Evolutionary conservation across 23 tunicate genomes (phyloP), one percentile per base, ranked within the genome.

Genomic region (Halocynthia roretzi): DNA sequence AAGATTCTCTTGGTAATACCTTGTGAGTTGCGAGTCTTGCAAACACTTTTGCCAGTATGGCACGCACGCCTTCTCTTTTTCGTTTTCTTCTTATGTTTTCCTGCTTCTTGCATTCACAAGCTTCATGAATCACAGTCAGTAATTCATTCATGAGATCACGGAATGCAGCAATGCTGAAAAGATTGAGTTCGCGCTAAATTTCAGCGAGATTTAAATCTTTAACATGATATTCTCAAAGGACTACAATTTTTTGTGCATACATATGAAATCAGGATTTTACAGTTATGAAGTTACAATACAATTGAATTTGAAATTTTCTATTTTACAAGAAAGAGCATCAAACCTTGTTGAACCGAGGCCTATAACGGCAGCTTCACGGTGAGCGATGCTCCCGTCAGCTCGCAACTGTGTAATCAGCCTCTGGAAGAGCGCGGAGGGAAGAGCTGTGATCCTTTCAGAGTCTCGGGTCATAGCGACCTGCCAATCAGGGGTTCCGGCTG

Each of bases 401-500:
- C 75, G 73, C 70, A 84, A 77, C 8, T 80, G 18, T 0, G 84
- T 62, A 21, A 91, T 75, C 53, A 83, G 57, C 0, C 80, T 71
- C 51, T 80, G 85, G 61, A 87, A 87, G 50, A 89, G 22, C 7
- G 75, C 55, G 7, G 85, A 83, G 11, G 88, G 85, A 7, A 87
- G 81, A 5, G 96, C 81, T 22, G 72, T 67, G 48, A 74, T 14
- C 10, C 85, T 79, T 18, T 89, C 87, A 7, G 81, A 18, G 62
- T 89, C 96, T 15, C 85, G 82, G 17, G 75, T 64, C 31, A 89
- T 31, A 20, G 77, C 21, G 10, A 90, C 84, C 72, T 80, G 52
- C 97, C 97, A 90, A 71, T 90, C 97, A 51, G 97, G 80, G 23
- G 97, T 90, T 57, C 97, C 97, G 18, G 90, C 90, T 0, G 90